phyloP scores from a whole-genome alignment of 1,140 invertebrate species.

The Globodera rostochiensis region DNA sequence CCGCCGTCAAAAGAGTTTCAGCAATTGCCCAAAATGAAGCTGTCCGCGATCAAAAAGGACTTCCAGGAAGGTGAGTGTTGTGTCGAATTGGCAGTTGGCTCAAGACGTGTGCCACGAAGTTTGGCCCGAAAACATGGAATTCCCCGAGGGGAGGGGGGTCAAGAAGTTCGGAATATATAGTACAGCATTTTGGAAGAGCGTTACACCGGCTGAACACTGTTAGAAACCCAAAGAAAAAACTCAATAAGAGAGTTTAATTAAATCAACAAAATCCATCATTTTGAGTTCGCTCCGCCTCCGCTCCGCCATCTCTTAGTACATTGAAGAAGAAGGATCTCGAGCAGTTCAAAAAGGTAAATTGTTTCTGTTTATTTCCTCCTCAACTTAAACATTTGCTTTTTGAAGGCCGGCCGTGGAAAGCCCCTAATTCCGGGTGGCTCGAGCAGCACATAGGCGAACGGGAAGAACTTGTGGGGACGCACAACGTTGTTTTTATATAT shows the following conservation, averaged over 20 bases:
- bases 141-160: too few relatives aligned
- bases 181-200: background rate
- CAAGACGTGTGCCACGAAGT: too few relatives aligned
- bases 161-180: too few relatives aligned
- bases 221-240: too few relatives aligned
- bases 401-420: constrained; percentile 50
- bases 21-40: background rate
- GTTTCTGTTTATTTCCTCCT: background rate
- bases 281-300: constrained; percentile 37
- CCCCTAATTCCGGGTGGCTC: constrained; percentile 35
- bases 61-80: constrained; percentile 63
- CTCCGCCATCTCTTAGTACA: constrained; percentile 45
- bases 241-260: too few relatives aligned
- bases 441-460: background rate
- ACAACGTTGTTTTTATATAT: background rate
- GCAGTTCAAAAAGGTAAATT: constrained; percentile 53
- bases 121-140: too few relatives aligned
- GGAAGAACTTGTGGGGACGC: background rate
- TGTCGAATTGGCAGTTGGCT: too few relatives aligned
- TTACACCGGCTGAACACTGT: too few relatives aligned
- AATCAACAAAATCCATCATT: background rate
- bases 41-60: constrained; percentile 72
- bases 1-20: background rate
- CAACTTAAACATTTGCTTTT: background rate
- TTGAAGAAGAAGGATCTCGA: constrained; percentile 50